Percentiles rank a stretch among this genome's conserved stretches.
Conservation (phyloP, 1,140 invertebrate genomes). For the Drosophila ironensis region DNA sequence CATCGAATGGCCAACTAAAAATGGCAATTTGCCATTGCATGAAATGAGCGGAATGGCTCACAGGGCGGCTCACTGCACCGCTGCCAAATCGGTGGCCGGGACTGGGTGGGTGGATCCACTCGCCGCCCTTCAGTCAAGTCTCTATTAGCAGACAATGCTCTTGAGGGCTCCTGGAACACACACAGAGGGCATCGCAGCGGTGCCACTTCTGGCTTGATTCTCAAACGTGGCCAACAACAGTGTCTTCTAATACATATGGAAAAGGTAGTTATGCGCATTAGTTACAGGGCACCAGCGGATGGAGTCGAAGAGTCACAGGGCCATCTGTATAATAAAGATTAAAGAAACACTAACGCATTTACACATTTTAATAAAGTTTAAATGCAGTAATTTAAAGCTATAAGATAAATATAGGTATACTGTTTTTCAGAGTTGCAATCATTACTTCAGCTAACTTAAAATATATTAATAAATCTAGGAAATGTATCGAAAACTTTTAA, state of each 20-base stretch:
- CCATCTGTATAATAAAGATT: no score
- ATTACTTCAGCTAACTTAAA: no score
- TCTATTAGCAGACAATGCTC: constrained; percentile 79
- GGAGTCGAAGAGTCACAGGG: not conserved
- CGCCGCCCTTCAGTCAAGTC: constrained; percentile 78
- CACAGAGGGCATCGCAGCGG: not conserved
- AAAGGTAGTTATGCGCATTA: constrained; percentile 54
- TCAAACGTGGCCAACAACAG: constrained; percentile 34
- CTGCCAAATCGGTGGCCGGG: constrained; percentile 17
- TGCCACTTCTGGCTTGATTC: constrained; percentile 29
- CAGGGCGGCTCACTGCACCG: not conserved
- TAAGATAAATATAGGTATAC: no score
- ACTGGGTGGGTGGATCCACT: no score
- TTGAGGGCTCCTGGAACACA: constrained; percentile 12
- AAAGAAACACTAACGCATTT: no score
- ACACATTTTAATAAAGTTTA: no score
- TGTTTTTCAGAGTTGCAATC: no score
- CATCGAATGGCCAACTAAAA: constrained; percentile 77
- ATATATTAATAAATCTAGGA: no score
- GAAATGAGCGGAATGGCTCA: constrained; percentile 34
- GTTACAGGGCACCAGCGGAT: constrained; percentile 1
- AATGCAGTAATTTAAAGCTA: no score
- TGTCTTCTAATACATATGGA: constrained; percentile 53
- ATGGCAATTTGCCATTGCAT: constrained; percentile 79
- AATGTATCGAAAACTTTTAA: no score